Conservation (phyloP, 2,888 invertebrate genomes). For the Octodonta nipae region DNA sequence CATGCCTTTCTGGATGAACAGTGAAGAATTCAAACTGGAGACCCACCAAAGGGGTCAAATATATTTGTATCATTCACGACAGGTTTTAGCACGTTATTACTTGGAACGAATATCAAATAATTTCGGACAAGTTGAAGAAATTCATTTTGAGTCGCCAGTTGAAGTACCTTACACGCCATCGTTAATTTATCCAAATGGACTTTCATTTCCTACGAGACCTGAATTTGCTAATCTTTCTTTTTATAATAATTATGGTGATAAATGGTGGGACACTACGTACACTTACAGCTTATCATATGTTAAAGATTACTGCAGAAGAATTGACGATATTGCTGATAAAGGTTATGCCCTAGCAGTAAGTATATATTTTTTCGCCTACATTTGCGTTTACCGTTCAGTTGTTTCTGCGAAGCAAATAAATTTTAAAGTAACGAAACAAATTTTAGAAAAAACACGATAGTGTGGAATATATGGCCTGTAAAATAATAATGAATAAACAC, state of each 20-base stretch:
- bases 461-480: too few species aligned
- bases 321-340: constrained; percentile 44
- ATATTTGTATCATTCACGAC: constrained; percentile 52
- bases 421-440: too few species aligned
- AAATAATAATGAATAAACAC: too few species aligned
- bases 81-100: constrained; percentile 57
- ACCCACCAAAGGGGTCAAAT: constrained; percentile 51
- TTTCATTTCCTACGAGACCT: constrained; percentile 50
- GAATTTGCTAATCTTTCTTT: constrained; percentile 41
- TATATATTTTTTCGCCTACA: too few species aligned
- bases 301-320: constrained; percentile 39
- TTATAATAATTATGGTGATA: constrained; percentile 29
- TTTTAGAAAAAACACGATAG: too few species aligned
- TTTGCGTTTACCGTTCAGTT: too few species aligned
- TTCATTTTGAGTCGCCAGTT: constrained; percentile 41
- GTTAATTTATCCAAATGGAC: constrained; percentile 49
- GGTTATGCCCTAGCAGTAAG: constrained; percentile 36
- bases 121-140: constrained; percentile 49
- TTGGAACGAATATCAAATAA: constrained; percentile 61
- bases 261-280: constrained; percentile 33
- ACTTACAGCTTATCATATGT: constrained; percentile 37
- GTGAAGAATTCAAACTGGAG: constrained; percentile 32
- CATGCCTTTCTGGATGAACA: constrained; percentile 52
- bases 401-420: too few species aligned
- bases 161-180: constrained; percentile 51